A percentile compares a stretch with the other conserved stretches of the same genome.
These are phyloP conservation scores for Tolmerus cingulatus DNA, from an alignment of 2,888 invertebrate species.

Conservation along the genomic window DNA sequence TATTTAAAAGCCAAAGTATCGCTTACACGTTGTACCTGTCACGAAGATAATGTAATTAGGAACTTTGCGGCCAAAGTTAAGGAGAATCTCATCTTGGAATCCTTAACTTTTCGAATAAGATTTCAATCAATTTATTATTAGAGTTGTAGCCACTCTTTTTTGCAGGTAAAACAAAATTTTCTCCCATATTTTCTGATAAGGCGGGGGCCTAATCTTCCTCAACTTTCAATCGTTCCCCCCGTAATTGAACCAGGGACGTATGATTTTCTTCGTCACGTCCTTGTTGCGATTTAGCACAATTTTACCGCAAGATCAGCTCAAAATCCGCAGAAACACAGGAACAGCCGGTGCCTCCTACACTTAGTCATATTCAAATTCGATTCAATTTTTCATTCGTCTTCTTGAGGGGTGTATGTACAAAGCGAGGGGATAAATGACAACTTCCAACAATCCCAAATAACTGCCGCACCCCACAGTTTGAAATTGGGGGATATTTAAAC, in stretches of 20 bases:
- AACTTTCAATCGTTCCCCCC: neutral
- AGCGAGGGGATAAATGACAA: neutral
- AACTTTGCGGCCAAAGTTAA: neutral
- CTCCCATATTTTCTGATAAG: neutral
- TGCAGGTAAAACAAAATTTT: neutral
- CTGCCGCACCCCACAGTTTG: neutral
- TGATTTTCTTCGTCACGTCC: neutral
- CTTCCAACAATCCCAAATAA: neutral
- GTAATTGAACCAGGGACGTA: neutral
- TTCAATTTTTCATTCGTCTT: neutral
- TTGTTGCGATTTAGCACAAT: neutral
- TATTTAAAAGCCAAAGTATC: neutral
- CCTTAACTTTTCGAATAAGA: neutral
- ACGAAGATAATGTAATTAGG: neutral
- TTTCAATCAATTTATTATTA: neutral
- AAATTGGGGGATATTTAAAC: neutral
- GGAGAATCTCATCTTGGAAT: neutral
- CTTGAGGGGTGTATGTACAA: neutral
- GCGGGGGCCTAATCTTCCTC: neutral
- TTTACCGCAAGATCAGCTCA: neutral
- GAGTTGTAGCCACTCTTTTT: neutral
- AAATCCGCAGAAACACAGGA: neutral
- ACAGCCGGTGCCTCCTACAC: neutral
- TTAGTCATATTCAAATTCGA: neutral
- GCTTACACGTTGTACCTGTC: neutral